These are phyloP conservation scores for Sminthurinus aureus DNA, from an alignment of 2,888 invertebrate genomes.

Conservation along the genomic window DNA sequence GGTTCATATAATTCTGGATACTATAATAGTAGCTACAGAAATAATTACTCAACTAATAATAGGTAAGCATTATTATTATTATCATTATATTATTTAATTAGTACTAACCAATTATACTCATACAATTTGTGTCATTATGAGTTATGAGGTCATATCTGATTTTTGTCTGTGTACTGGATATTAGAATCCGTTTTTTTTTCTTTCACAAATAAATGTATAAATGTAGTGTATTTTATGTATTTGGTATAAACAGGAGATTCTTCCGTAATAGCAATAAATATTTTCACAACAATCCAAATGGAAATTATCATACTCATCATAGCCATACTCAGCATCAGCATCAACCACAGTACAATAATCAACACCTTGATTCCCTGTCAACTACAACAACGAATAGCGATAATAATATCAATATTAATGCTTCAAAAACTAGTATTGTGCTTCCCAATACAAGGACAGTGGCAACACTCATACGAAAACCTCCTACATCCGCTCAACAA, in stretches of 20 bases:
- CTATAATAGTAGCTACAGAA: constrained; percentile 10
- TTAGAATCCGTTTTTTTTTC: too few relatives aligned
- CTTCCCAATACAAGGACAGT: background rate
- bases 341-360: constrained; percentile 9
- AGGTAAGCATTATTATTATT: constrained; percentile 24
- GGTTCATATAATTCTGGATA: constrained; percentile 12
- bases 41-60: constrained; percentile 18
- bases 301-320: constrained; percentile 10
- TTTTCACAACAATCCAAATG: constrained; percentile 9
- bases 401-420: too few relatives aligned
- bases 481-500: background rate
- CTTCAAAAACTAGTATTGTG: background rate
- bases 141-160: too few relatives aligned
- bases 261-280: constrained; percentile 9
- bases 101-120: too few relatives aligned
- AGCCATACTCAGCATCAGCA: background rate
- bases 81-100: too few relatives aligned
- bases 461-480: background rate
- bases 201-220: too few relatives aligned
- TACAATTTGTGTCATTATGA: too few relatives aligned
- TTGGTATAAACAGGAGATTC: constrained; percentile 19
- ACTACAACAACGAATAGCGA: constrained; percentile 8
- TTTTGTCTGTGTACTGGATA: too few relatives aligned
- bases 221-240: too few relatives aligned
- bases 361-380: background rate